These are phyloP conservation scores for Carapus acus DNA, from an alignment of 2,797 vertebrate genomes.

Conservation along the genomic window DNA sequence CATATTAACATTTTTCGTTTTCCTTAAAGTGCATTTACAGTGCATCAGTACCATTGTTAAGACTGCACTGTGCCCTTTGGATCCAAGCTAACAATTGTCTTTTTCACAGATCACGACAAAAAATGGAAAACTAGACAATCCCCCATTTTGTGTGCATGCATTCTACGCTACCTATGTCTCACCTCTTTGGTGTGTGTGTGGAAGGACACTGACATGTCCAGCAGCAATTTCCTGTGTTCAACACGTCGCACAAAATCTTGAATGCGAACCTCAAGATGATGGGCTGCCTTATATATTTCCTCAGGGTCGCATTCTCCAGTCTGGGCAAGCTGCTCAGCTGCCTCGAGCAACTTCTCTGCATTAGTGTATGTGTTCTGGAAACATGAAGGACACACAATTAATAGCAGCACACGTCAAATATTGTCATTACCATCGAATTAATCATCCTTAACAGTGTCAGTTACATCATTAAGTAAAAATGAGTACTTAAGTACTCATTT, in stretches of 20 bases:
- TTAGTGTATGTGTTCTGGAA: slow-evolving; percentile 96
- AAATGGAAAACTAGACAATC: too few relatives aligned
- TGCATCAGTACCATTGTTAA: too few relatives aligned
- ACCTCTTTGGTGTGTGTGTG: slow-evolving; percentile 93
- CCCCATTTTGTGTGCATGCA: too few relatives aligned
- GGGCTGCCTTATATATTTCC: slow-evolving; percentile 97
- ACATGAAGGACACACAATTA: background rate
- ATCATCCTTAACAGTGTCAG: background rate
- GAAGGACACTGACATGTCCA: slow-evolving; percentile 98
- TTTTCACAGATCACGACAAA: too few relatives aligned
- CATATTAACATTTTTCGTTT: too few relatives aligned
- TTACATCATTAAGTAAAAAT: too few relatives aligned
- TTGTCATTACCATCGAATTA: too few relatives aligned
- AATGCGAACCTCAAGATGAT: slow-evolving; percentile 95
- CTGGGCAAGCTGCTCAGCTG: slow-evolving; percentile 94
- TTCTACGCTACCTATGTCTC: too few relatives aligned
- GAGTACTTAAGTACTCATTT: too few relatives aligned
- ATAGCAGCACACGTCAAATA: background rate
- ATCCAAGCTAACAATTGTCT: too few relatives aligned
- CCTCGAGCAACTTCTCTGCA: slow-evolving; percentile 97
- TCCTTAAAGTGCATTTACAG: too few relatives aligned
- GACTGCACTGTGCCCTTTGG: too few relatives aligned
- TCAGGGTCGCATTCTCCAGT: slow-evolving; percentile 98
- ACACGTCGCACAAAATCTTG: slow-evolving; percentile 97
- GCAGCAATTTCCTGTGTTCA: slow-evolving; percentile 93